A percentile compares a stretch with the other conserved stretches of the same genome.
Evolutionary conservation across 1,140 invertebrate species (phyloP).

Genomic region (Piezodorus guildinii): DNA sequence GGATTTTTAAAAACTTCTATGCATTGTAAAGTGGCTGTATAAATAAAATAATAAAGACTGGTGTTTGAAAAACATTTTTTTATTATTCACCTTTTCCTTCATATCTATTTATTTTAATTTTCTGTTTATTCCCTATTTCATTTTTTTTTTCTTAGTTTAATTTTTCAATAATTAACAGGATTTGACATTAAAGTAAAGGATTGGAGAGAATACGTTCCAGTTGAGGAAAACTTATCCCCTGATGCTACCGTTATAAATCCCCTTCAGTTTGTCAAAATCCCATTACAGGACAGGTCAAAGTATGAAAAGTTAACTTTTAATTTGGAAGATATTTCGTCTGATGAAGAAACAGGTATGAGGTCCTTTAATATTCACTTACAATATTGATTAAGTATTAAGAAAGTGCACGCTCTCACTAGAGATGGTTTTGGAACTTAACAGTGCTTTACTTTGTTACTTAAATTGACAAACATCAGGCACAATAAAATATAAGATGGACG

Average conservation of each 20-base stretch:
- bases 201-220: constrained; percentile 16
- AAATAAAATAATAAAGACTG: constrained; percentile 19
- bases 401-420: no score
- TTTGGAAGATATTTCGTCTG: constrained; percentile 45
- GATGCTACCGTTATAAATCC: constrained; percentile 33
- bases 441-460: no score
- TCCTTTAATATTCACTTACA: neutral
- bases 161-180: constrained; percentile 5
- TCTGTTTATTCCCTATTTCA: neutral
- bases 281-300: constrained; percentile 61
- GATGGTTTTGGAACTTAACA: no score
- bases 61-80: constrained; percentile 15
- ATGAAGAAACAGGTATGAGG: constrained; percentile 31
- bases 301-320: constrained; percentile 60
- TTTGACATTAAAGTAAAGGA: constrained; percentile 21
- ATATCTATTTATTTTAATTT: neutral
- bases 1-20: neutral
- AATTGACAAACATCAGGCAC: no score
- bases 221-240: constrained; percentile 29
- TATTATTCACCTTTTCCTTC: constrained; percentile 2
- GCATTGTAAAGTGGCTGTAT: constrained; percentile 3
- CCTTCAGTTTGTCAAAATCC: constrained; percentile 47
- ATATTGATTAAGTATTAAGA: no score
- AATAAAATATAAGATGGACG: no score
- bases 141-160: neutral